phyloP scores from a whole-genome alignment of 2,113 vertebrate genomes.

The Sterrhoptilus dennistouni region DNA sequence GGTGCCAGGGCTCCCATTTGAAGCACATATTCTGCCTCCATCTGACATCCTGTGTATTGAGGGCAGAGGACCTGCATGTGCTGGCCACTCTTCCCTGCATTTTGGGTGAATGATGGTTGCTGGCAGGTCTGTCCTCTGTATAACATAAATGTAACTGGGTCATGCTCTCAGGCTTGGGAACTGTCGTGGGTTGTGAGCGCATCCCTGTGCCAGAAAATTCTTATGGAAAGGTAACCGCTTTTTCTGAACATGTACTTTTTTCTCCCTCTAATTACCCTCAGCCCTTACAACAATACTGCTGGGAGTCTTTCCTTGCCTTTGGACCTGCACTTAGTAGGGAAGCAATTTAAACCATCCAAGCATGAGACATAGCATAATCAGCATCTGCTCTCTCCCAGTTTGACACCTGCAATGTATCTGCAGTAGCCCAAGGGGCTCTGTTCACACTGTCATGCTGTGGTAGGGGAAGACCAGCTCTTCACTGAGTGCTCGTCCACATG shows the following conservation, averaged over 20 bases:
- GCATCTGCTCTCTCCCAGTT: not conserved
- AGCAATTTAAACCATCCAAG: constrained; percentile 17
- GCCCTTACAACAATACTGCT: not conserved
- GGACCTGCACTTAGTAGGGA: not conserved
- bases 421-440: not conserved
- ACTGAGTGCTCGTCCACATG: not conserved
- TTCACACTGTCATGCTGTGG: not conserved
- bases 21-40: not conserved
- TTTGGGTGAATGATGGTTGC: not conserved
- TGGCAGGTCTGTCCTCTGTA: not conserved
- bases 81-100: fast-evolving
- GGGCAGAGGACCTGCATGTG: not conserved
- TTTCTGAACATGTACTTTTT: not conserved
- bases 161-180: not conserved
- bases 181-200: fast-evolving
- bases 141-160: not conserved
- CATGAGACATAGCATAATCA: not conserved
- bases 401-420: not conserved
- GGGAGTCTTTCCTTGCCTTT: constrained; percentile 18
- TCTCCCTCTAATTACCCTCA: not conserved
- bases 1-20: not conserved
- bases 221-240: not conserved
- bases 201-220: not conserved
- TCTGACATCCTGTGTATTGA: not conserved
- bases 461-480: not conserved